Conservation (phyloP, 2,113 vertebrate species). For the Synchiropus splendidus region DNA sequence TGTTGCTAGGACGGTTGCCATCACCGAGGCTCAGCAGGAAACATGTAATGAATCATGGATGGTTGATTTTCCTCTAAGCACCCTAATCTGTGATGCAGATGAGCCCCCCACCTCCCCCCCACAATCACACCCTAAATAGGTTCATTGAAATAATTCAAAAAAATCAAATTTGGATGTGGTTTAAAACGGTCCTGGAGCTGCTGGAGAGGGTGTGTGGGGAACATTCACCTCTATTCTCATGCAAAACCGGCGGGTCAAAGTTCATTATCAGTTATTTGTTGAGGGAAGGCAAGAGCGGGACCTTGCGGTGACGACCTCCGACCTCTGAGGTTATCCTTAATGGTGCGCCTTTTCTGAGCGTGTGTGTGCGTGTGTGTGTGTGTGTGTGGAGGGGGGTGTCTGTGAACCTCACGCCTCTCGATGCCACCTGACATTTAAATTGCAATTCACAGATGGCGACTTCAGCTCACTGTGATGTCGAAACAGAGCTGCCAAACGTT, state of each 20-base stretch:
- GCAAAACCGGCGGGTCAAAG: slow-evolving; percentile 72
- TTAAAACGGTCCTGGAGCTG: slow-evolving; percentile 51
- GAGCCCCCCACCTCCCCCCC: slow-evolving; percentile 53
- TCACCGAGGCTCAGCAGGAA: slow-evolving; percentile 75
- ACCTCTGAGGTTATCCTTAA: slow-evolving; percentile 63
- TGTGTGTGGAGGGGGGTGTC: too few species aligned
- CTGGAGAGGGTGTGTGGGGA: slow-evolving; percentile 40
- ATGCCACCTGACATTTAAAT: slow-evolving; percentile 15
- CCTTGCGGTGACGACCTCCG: slow-evolving; percentile 58
- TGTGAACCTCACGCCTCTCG: slow-evolving; percentile 4
- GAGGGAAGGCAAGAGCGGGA: slow-evolving; percentile 66
- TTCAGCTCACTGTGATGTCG: not conserved
- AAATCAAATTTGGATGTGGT: slow-evolving; percentile 65
- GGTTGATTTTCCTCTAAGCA: slow-evolving; percentile 74
- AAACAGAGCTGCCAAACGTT: too few species aligned
- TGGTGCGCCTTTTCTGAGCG: slow-evolving; percentile 46
- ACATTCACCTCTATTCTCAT: slow-evolving; percentile 74
- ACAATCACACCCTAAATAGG: slow-evolving; percentile 43
- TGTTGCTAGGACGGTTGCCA: slow-evolving; percentile 80
- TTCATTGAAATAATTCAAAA: slow-evolving; percentile 55
- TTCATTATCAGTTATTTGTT: slow-evolving; percentile 78
- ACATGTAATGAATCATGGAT: slow-evolving; percentile 92
- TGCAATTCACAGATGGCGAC: not conserved
- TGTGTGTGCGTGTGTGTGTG: not conserved
- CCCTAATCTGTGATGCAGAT: slow-evolving; percentile 89